Conservation (phyloP, 2,888 invertebrate species). For the Catocala fraxini region DNA sequence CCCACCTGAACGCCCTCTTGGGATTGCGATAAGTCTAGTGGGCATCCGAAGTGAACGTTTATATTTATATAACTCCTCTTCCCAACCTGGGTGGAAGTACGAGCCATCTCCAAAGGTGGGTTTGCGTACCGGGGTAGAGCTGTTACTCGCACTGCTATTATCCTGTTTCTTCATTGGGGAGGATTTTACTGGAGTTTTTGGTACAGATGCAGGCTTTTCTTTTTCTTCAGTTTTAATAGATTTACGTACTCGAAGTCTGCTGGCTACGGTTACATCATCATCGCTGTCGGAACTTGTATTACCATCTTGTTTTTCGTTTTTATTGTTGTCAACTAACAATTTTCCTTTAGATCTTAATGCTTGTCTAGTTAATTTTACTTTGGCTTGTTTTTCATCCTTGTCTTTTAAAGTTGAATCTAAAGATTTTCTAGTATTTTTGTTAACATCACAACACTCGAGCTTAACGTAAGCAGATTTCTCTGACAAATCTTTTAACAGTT, state of each 20-base stretch:
- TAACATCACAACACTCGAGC: constrained; percentile 81
- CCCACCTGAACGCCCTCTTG: constrained; percentile 89
- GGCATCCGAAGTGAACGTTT: constrained; percentile 95
- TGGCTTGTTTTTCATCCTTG: constrained; percentile 68
- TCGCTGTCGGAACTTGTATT: constrained; percentile 79
- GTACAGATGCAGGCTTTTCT: constrained; percentile 53
- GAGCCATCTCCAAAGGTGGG: constrained; percentile 91
- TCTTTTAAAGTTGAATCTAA: constrained; percentile 68
- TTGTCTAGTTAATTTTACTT: constrained; percentile 67
- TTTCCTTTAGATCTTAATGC: constrained; percentile 69
- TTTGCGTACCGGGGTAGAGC: constrained; percentile 80
- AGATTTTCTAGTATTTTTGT: constrained; percentile 75
- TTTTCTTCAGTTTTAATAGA: constrained; percentile 80
- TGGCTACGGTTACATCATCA: constrained; percentile 75
- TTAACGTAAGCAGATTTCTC: constrained; percentile 84
- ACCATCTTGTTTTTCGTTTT: constrained; percentile 69
- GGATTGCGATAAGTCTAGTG: constrained; percentile 92
- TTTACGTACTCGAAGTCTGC: constrained; percentile 81
- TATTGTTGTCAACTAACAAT: constrained; percentile 67
- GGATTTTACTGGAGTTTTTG: constrained; percentile 72
- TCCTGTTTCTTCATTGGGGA: constrained; percentile 74
- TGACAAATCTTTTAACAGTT: constrained; percentile 79
- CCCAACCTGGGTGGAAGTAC: constrained; percentile 93
- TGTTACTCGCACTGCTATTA: constrained; percentile 67
- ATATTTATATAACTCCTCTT: constrained; percentile 93